Percentiles rank a stretch among this genome's conserved stretches.
These are phyloP conservation scores for Eulemur mongoz DNA, from an alignment of 2,797 vertebrate genomes.

Conservation along the genomic window DNA sequence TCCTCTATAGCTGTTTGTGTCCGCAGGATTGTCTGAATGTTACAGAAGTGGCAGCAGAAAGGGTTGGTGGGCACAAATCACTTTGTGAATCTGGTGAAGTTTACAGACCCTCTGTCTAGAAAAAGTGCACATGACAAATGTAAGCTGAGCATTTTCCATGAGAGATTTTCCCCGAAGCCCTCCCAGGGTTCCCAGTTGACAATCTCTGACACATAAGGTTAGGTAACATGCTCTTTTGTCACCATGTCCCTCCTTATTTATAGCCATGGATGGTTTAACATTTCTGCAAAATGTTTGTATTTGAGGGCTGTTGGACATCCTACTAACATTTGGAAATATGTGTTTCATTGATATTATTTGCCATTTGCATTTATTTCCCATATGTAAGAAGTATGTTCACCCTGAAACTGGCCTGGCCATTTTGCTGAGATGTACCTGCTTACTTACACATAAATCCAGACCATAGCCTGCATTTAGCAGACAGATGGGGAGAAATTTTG, in stretches of 20 bases:
- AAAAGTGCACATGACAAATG: neutral
- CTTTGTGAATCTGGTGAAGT: neutral
- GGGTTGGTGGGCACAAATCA: neutral
- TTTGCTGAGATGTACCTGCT: conserved; percentile 3
- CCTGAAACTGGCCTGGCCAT: neutral
- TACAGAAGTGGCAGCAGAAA: neutral
- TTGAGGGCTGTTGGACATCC: neutral
- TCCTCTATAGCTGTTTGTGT: neutral
- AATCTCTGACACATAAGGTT: neutral
- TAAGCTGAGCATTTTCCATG: neutral
- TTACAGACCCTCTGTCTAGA: neutral
- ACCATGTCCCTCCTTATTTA: neutral
- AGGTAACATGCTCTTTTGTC: neutral
- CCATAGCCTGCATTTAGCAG: neutral
- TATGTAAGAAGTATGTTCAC: neutral
- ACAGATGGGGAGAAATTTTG: neutral
- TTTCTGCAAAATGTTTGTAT: neutral
- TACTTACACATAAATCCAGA: conserved; percentile 2
- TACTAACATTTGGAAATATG: neutral
- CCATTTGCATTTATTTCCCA: neutral
- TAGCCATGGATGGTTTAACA: neutral
- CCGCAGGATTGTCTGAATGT: neutral
- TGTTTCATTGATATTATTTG: neutral
- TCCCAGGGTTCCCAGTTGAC: neutral
- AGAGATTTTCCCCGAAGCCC: neutral